These are phyloP conservation scores for Cyprinodon brontotheroides DNA, from an alignment of 2,113 vertebrate genomes.

Conservation along the genomic window DNA sequence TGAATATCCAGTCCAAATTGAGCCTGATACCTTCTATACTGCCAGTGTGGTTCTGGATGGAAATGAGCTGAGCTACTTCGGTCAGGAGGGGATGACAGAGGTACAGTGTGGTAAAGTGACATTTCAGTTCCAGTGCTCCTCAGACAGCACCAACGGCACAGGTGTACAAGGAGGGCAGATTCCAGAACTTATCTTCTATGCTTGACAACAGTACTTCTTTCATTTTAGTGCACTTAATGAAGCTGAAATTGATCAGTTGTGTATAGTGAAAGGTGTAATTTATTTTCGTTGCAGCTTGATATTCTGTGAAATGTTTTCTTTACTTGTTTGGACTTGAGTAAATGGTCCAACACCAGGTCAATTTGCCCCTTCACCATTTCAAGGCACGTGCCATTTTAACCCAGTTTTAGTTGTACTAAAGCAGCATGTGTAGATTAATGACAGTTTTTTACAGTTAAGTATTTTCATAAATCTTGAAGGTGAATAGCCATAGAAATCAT, in stretches of 20 bases:
- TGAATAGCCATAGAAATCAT: not conserved
- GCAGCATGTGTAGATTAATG: too few species aligned
- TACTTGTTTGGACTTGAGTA: conserved; percentile 42
- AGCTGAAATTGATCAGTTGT: conserved; percentile 43
- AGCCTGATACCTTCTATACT: conserved; percentile 97
- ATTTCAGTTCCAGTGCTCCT: conserved; percentile 98
- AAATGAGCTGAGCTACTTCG: conserved; percentile 96
- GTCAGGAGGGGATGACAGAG: conserved; percentile 98
- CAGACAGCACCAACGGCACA: conserved; percentile 97
- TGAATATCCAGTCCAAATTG: conserved; percentile 95
- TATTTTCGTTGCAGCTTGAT: conserved; percentile 60
- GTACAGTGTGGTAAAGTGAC: conserved; percentile 98
- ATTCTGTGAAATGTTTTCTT: conserved; percentile 26
- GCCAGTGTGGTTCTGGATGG: conserved; percentile 95
- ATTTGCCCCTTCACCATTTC: not conserved
- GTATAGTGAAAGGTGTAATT: conserved; percentile 51
- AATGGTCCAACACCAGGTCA: conserved; percentile 24
- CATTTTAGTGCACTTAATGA: conserved; percentile 43
- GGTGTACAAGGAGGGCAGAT: conserved; percentile 98
- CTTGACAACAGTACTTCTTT: conserved; percentile 75
- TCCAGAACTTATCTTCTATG: conserved; percentile 97
- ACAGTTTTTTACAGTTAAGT: not conserved
- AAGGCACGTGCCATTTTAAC: too few species aligned
- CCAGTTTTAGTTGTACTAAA: not conserved
- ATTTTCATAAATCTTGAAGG: not conserved